Evolutionary conservation across 2,113 vertebrate species (phyloP).

Genomic region (Ifrita kowaldi): DNA sequence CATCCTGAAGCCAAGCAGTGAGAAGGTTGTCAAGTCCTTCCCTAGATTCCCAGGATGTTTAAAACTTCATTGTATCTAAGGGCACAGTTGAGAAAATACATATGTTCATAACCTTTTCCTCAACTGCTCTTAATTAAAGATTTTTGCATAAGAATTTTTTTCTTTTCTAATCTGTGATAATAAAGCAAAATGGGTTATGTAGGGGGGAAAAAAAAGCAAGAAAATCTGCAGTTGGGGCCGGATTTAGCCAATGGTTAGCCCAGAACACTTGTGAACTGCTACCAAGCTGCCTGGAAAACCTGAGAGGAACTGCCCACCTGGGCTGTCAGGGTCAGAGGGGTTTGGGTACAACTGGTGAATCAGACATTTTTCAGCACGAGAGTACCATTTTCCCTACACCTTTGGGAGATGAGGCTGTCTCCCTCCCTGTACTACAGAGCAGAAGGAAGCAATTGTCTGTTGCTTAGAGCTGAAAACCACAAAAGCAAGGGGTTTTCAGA

Average conservation of each 20-base stretch:
- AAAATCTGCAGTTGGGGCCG: not conserved
- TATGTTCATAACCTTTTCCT: not conserved
- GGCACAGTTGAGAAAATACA: not conserved
- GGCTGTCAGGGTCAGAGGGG: not conserved
- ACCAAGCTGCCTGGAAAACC: not conserved
- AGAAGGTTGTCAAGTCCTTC: not conserved
- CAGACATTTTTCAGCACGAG: not conserved
- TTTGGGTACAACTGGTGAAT: not conserved
- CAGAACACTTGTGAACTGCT: not conserved
- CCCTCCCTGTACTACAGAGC: not conserved
- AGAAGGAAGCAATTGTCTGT: not conserved
- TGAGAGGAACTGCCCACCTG: not conserved
- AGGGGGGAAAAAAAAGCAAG: not conserved
- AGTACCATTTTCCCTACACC: not conserved
- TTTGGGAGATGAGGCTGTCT: not conserved
- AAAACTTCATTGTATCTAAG: not conserved
- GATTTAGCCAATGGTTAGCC: not conserved
- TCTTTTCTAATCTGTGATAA: not conserved
- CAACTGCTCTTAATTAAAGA: not conserved
- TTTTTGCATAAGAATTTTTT: not conserved
- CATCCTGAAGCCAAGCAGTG: not conserved
- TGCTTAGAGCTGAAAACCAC: constrained; percentile 2
- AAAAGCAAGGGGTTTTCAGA: not conserved
- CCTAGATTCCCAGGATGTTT: not conserved
- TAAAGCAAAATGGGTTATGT: not conserved